Evolutionary conservation across 2,113 vertebrate genomes (phyloP).

Genomic region (Limnothrissa miodon): DNA sequence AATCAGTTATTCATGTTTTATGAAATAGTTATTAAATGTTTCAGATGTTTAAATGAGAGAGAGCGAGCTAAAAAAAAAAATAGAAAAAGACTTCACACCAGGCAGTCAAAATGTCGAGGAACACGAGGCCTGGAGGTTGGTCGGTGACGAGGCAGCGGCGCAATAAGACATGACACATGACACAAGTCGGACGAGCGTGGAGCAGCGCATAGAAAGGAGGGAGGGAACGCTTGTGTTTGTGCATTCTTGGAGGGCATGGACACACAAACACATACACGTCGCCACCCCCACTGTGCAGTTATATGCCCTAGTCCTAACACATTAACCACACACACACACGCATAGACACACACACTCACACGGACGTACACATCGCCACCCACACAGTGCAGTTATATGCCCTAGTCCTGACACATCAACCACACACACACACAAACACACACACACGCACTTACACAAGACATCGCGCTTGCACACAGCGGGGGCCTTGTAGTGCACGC

Average conservation of each 20-base stretch:
- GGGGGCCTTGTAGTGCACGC: neutral
- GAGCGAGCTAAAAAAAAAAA: neutral
- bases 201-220: neutral
- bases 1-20: conserved; percentile 29
- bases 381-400: too few relatives aligned
- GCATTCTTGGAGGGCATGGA: neutral
- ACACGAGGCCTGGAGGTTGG: neutral
- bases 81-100: too few relatives aligned
- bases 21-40: neutral
- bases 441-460: neutral
- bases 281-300: neutral
- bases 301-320: neutral
- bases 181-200: neutral
- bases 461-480: neutral
- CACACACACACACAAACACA: neutral
- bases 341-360: neutral
- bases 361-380: neutral
- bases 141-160: neutral
- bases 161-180: neutral
- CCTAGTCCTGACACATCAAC: too few relatives aligned
- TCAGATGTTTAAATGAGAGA: neutral
- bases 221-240: neutral
- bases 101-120: neutral
- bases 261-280: neutral
- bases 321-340: neutral